Base-by-base conservation (phyloP, 2,113 vertebrate species). In the Colistium nudipinnis region DNA sequence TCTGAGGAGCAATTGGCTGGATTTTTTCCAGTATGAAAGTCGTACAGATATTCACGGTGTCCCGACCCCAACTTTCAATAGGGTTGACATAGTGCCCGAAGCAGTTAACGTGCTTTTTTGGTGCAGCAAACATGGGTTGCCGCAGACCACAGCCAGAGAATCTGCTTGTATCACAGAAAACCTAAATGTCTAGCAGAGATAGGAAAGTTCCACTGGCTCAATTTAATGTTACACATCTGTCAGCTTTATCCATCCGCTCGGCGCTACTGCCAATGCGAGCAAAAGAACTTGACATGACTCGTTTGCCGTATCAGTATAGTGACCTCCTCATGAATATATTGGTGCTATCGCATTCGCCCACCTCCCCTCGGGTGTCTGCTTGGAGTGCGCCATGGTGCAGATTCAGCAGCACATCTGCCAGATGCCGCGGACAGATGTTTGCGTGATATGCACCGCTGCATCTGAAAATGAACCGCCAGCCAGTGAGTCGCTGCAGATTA, bases 191-290 rank as follows among this genome's bases (percentile, higher is more conserved):
- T 20, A 30, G 62, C 56, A 57, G 59, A 64, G 65, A 61, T 24
- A 47, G 43, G 28, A 54, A 61, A 77, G 52, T 56, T 19, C 39
- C 51, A 45, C 6, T 17, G 54, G 78, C 67, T 70, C 56, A 27
- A 70, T 89, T 88, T 89, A 77, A 89, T 85, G 78, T 73, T 48
- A 2, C 61, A 81, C 85, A 82, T 86, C 87, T 56, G 38, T 86
- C 87, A 56, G 43, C 39, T 45, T 49, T 24, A 44, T 76, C 76
- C 68, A 4, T 81, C 88, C 70, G 81, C 85, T 61, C 75, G 47
- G 64, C 62, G 54, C 59, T 13, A 51, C 33, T 30, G 57, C 31
- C 59, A 48, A 10, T 20, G n/a, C n/a, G n/a, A n/a, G n/a, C n/a
- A n/a, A n/a, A n/a, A n/a, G 22, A 53, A 71, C 64, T 39, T 0